Conservation (phyloP, 2,888 invertebrate genomes). For the Ectropis crepuscularia region DNA sequence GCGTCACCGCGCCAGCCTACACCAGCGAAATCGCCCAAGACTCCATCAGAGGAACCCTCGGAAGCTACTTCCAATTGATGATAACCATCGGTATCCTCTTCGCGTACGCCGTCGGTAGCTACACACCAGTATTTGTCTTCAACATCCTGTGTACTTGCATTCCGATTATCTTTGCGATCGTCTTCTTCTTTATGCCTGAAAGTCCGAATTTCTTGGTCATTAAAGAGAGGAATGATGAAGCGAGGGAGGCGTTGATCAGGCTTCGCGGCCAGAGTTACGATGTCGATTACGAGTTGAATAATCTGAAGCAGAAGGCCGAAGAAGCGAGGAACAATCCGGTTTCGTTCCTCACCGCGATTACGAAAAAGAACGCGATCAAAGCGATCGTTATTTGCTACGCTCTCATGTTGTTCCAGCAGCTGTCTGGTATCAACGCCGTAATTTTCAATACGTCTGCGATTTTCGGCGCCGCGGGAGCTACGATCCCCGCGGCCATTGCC, state of each 20-base stretch:
- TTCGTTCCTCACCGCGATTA: constrained; percentile 84
- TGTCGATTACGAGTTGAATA: constrained; percentile 86
- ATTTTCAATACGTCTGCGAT: constrained; percentile 92
- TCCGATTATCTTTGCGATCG: constrained; percentile 87
- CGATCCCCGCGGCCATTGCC: constrained; percentile 84
- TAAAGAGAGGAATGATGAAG: constrained; percentile 87
- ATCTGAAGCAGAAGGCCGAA: constrained; percentile 84
- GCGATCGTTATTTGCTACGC: constrained; percentile 89
- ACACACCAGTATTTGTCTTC: constrained; percentile 82
- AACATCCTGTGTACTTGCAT: constrained; percentile 87
- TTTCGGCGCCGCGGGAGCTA: constrained; percentile 87
- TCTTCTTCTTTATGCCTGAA: constrained; percentile 95
- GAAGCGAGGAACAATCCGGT: constrained; percentile 80
- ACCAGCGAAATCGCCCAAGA: constrained; percentile 94
- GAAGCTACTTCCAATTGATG: constrained; percentile 95
- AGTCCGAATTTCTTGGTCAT: constrained; percentile 90
- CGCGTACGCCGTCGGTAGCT: constrained; percentile 88
- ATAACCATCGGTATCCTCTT: constrained; percentile 93
- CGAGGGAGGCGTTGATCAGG: constrained; percentile 87
- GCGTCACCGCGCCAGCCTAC: constrained; percentile 93
- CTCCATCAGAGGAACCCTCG: constrained; percentile 92
- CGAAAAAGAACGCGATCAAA: constrained; percentile 86
- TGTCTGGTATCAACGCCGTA: constrained; percentile 93
- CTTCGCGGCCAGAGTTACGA: constrained; percentile 91
- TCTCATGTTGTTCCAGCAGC: constrained; percentile 95